phyloP scores from a whole-genome alignment of 37 sponge, comb jelly and placozoan species.

The Oscarella lobularis region DNA sequence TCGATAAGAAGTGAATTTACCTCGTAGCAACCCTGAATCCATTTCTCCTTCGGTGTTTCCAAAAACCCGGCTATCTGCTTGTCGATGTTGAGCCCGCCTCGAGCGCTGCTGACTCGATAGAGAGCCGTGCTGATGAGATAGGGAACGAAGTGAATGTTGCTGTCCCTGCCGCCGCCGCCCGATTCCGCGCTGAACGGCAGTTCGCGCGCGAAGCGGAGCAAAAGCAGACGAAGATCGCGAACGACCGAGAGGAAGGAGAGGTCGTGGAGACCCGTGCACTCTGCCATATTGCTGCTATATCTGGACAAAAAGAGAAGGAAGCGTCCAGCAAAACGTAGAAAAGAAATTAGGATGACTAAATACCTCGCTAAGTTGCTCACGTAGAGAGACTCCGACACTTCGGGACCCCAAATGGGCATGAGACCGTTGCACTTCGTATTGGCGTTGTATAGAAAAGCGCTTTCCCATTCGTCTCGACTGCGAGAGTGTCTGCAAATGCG shows the following conservation, averaged over 20 bases:
- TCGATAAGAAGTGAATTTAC: too few relatives aligned
- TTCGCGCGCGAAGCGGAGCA: conserved; percentile 72
- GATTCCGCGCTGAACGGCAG: conserved; percentile 82
- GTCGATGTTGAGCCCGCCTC: conserved; percentile 41
- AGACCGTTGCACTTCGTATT: conserved; percentile 89
- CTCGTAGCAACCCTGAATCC: conserved; percentile 67
- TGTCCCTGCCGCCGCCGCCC: conserved; percentile 87
- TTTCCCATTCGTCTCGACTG: conserved; percentile 86
- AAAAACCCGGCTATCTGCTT: conserved; percentile 29
- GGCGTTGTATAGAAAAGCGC: conserved; percentile 82
- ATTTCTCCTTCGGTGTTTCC: conserved; percentile 33
- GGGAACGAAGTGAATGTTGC: conserved; percentile 69
- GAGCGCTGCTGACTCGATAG: conserved; percentile 62
- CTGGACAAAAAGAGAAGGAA: conserved; percentile 7
- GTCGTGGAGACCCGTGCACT: conserved; percentile 56
- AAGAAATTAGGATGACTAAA: background rate
- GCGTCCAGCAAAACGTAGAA: background rate
- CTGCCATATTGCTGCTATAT: conserved; percentile 56
- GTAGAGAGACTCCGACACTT: conserved; percentile 56
- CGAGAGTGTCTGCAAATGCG: conserved; percentile 45
- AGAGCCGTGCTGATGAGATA: conserved; percentile 61
- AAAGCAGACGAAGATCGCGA: conserved; percentile 59
- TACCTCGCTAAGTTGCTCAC: conserved; percentile 44
- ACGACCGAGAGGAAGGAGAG: conserved; percentile 38
- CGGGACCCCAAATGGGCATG: conserved; percentile 88